Evolutionary conservation across 2,797 vertebrate species (phyloP), one percentile per base, ranked within the genome.

Genomic region (Macropodus opercularis): DNA sequence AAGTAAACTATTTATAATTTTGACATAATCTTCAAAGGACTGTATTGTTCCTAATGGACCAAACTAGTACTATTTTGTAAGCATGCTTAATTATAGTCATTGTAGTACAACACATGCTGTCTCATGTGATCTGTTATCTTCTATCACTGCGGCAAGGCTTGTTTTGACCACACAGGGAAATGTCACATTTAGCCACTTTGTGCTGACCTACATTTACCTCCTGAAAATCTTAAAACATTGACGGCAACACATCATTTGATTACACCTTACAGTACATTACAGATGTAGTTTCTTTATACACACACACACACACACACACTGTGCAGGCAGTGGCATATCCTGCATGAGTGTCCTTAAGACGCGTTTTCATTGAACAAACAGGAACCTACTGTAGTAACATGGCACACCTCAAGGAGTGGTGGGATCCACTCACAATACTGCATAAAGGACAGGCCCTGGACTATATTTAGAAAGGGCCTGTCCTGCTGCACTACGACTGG

Each of bases 331-430:
- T 50, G 44, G 38, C 60, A 51, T 62, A 83, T 87, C 81, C 84
- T 80, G 70, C 60, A 72, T 62, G 46, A 63, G 72, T 64, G 87
- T 87, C 62, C 75, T 67, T 69, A 36, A 49, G 40, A 40, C 46
- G 18, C 64, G 63, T 80, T 81, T 75, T 75, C 63, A 69, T 53
- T 80, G 68, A 77, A 84, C 80, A 85, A 89, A 89, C 86, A 89
- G 79, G 68, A 85, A 79, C 64, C 51, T 36, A 58, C 62, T 52
- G 69, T 69, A 40, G 48, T 75, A 81, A 81, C 79, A 80, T 61
- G 77, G 71, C 87, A 87, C 85, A 85, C 86, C 85, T 88, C 54
- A 78, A 85, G 85, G 81, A 87, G 80, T 77, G 85, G 63, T 72
- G 62, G 74, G 72, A 81, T 62, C 38, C 21, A 48, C 36, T 68